Base-by-base conservation (phyloP, 2,113 vertebrate species). In the Protobothrops flavoviridis region DNA sequence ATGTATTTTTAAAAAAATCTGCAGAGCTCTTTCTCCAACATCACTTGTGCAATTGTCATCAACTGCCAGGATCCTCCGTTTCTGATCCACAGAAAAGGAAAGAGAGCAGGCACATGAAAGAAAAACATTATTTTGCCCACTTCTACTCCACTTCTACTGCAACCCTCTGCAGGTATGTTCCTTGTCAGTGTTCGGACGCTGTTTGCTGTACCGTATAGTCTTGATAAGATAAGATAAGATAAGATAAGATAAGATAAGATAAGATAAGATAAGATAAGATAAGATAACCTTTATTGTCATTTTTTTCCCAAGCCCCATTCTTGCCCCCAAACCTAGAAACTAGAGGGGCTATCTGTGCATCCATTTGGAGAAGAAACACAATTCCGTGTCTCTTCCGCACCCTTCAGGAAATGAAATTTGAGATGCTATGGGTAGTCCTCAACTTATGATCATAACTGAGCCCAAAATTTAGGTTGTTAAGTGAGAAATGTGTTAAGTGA, bases 161-260 rank as follows among this genome's bases (percentile, higher is more conserved):
- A 91, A 69, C 90, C 85, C 91, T 91, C 61, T 93, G 90, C 96
- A 97, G 97, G 96, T 97, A 96, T 96, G 97, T 45, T 48, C 1
- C 0, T 61, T 20, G 21, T 55, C 21, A 48, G 74, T 93, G 39
- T 90, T 53, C 50, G 86, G 56, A 85, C 81, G 93, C 85, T 43
- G 17, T 88, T 94, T 90, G 43, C 1, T 0, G 7, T 61, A 13
- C 89, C 90, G 2, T 94, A 56, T 12, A 26, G 50, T 88, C 53
- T 21, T 59, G 61, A 26, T 2, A 39, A 39, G 39, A 39, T 39
- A 39, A 39, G 39, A 39, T 39, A 39, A 39, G 39, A 39, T 39
- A 39, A 39, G 39, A 39, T 39, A 39, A 39, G 39, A 39, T 39
- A 39, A 39, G 39, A 39, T 39, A 39, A 39, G 39, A 39, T 39